Percentiles rank a stretch among this genome's conserved stretches.
Evolutionary conservation across 2,113 vertebrate species (phyloP).

Genomic region (Tachysurus fulvidraco): DNA sequence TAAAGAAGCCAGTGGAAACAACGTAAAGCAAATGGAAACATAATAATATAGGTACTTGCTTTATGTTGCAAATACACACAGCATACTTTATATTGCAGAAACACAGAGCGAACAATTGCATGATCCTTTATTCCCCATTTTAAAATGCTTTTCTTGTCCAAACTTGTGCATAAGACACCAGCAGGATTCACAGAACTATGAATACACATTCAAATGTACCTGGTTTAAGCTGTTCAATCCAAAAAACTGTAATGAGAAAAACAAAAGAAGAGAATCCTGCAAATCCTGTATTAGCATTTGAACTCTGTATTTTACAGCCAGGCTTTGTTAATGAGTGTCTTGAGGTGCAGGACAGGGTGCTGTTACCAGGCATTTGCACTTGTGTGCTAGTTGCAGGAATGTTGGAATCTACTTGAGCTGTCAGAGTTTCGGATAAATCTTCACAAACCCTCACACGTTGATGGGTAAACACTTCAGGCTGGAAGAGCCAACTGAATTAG

Average conservation of each 20-base stretch:
- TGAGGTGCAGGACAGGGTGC: background rate
- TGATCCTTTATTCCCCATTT: conserved; percentile 8
- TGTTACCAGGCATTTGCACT: conserved; percentile 33
- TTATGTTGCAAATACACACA: background rate
- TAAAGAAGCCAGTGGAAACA: background rate
- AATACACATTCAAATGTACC: background rate
- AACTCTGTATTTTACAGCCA: background rate
- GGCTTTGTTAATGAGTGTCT: conserved; percentile 10
- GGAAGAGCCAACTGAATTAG: background rate
- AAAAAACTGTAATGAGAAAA: background rate
- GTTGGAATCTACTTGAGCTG: conserved; percentile 45
- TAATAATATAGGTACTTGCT: background rate
- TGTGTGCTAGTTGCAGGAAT: conserved; percentile 50
- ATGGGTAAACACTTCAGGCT: conserved; percentile 40
- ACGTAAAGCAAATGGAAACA: background rate
- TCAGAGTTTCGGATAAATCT: conserved; percentile 40
- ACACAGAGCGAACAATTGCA: background rate
- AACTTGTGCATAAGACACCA: background rate
- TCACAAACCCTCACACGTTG: conserved; percentile 36
- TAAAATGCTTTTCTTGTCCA: background rate
- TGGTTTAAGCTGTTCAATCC: background rate
- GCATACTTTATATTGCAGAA: background rate
- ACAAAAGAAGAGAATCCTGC: background rate
- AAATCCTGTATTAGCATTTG: background rate
- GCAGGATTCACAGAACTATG: background rate